Evolutionary conservation across 2,113 vertebrate species (phyloP).

Genomic region (Macquaria ambigua): DNA sequence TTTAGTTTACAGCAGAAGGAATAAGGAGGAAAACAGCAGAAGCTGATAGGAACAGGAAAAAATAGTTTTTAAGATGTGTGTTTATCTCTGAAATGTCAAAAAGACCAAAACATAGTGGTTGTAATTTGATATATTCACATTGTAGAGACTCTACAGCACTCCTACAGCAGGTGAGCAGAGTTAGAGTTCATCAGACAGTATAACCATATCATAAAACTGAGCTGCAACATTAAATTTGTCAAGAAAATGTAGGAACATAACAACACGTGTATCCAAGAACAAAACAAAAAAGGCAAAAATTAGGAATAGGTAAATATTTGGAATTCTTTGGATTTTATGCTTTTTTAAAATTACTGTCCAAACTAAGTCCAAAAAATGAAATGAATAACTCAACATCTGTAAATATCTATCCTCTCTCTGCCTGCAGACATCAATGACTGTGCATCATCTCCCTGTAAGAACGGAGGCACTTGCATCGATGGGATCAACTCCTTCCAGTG

Average conservation of each 20-base stretch:
- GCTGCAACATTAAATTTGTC: neutral
- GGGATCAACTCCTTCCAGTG: slow-evolving; percentile 92
- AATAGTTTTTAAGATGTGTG: neutral
- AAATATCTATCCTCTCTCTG: neutral
- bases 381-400: neutral
- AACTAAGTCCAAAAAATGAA: neutral
- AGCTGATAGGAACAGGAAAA: neutral
- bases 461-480: slow-evolving; percentile 95
- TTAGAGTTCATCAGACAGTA: neutral
- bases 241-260: neutral
- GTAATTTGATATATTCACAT: neutral
- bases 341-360: neutral
- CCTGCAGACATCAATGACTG: slow-evolving; percentile 94
- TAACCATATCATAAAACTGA: neutral
- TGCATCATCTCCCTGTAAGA: slow-evolving; percentile 89
- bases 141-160: neutral
- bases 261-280: neutral
- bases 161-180: neutral
- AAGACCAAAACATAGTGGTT: no score
- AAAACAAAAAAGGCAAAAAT: neutral
- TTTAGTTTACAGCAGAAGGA: slow-evolving; percentile 7
- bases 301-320: neutral
- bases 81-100: neutral
- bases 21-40: neutral
- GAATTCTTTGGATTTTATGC: neutral